These are phyloP conservation scores for Chrysogorgia sp. DNA, from an alignment of 92 coral and sea anemone genomes.

Conservation along the genomic window DNA sequence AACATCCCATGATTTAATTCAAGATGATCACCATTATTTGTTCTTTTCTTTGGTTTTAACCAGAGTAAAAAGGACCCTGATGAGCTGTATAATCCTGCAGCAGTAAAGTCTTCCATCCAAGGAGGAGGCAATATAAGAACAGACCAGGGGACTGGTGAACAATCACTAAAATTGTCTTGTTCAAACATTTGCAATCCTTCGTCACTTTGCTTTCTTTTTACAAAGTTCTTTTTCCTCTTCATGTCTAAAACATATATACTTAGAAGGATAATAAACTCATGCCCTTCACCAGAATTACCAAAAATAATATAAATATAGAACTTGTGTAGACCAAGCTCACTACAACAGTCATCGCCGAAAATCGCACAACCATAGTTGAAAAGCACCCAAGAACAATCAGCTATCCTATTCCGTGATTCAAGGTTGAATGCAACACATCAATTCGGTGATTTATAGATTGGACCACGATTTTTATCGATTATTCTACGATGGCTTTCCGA, in stretches of 20 bases:
- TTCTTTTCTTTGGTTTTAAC: background rate
- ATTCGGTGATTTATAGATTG: no score
- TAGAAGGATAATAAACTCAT: background rate
- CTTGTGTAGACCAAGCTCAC: no score
- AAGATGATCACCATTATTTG: background rate
- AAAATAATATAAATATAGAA: no score
- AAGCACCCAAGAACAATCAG: no score
- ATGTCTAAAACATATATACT: background rate
- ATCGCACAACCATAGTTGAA: no score
- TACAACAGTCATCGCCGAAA: no score
- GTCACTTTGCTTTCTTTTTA: background rate
- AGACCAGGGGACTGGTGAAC: conserved; percentile 18
- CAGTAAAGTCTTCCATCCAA: conserved; percentile 25
- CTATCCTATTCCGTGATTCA: no score
- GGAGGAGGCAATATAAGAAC: background rate
- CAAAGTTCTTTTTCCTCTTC: background rate
- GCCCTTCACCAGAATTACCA: no score
- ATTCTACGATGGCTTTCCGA: no score
- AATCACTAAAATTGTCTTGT: background rate
- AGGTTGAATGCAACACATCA: no score
- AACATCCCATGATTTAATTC: conserved; percentile 15
- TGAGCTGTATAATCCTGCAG: conserved; percentile 4
- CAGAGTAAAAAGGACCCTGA: conserved; percentile 24
- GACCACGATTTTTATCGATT: no score
- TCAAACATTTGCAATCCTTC: background rate